phyloP scores from a whole-genome alignment of 2,888 invertebrate species.

The Scaptomyza reducta region DNA sequence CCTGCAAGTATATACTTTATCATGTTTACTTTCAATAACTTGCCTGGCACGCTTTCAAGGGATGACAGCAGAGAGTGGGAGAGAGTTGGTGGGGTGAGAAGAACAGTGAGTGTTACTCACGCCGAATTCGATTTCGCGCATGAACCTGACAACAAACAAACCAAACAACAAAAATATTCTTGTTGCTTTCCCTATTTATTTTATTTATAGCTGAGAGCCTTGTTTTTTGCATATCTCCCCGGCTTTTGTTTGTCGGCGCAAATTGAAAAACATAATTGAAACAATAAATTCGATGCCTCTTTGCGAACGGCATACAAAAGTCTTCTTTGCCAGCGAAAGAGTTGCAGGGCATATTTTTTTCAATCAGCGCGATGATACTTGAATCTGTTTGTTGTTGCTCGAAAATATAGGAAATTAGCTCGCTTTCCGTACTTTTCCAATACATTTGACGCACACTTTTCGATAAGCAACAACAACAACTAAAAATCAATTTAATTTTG shows the following conservation, averaged over 20 bases:
- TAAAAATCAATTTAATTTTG: conserved; percentile 78
- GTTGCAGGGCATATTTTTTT: conserved; percentile 42
- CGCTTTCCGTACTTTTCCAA: conserved; percentile 34
- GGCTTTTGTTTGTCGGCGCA: conserved; percentile 77
- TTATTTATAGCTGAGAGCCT: conserved; percentile 76
- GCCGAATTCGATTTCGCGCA: conserved; percentile 62
- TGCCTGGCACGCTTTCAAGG: conserved; percentile 27
- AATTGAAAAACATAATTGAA: conserved; percentile 80
- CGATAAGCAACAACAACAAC: conserved; percentile 4
- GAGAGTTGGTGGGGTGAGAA: no score
- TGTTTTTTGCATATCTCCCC: conserved; percentile 58
- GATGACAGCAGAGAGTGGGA: background rate
- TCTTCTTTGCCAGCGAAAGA: conserved; percentile 46
- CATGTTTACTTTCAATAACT: conserved; percentile 81
- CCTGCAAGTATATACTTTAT: conserved; percentile 64
- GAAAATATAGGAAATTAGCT: conserved; percentile 48
- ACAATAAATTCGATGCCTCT: conserved; percentile 73
- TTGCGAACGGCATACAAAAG: conserved; percentile 3
- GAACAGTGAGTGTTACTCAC: conserved; percentile 8
- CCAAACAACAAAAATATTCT: conserved; percentile 15
- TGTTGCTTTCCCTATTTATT: conserved; percentile 73
- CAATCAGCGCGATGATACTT: conserved; percentile 24
- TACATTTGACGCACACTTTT: conserved; percentile 45
- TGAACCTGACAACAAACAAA: conserved; percentile 68
- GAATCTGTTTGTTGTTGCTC: background rate